Conservation (phyloP, 2,113 vertebrate genomes). For the Gavia stellata region DNA sequence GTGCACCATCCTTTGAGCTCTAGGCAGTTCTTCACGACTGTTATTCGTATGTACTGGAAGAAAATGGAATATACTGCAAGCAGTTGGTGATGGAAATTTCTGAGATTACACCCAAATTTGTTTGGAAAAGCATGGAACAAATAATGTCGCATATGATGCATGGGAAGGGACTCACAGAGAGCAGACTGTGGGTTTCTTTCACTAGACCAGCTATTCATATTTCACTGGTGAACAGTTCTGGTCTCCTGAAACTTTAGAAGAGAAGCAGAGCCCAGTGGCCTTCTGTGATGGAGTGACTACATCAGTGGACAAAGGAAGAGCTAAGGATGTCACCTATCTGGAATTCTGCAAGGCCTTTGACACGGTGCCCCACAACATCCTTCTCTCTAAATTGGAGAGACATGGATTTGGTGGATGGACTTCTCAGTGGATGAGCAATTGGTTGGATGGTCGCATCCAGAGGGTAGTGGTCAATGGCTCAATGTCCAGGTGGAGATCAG, state of each 20-base stretch:
- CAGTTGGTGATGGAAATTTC: background rate
- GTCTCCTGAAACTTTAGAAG: background rate
- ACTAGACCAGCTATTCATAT: background rate
- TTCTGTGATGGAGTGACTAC: too few relatives aligned
- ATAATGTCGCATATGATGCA: background rate
- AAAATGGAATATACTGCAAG: background rate
- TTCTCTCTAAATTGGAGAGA: too few relatives aligned
- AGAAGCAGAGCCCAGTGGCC: too few relatives aligned
- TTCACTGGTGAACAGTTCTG: background rate
- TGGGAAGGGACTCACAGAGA: background rate
- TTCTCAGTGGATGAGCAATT: too few relatives aligned
- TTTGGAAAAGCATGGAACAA: background rate
- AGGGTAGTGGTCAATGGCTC: too few relatives aligned
- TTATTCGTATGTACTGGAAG: background rate
- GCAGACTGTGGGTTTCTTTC: background rate
- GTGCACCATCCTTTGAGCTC: background rate
- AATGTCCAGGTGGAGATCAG: too few relatives aligned
- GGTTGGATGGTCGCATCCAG: too few relatives aligned
- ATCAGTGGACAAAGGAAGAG: too few relatives aligned
- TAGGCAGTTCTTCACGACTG: background rate
- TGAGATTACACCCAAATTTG: background rate
- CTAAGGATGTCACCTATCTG: too few relatives aligned
- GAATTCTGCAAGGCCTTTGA: too few relatives aligned
- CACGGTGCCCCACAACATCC: too few relatives aligned
- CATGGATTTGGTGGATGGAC: too few relatives aligned